Evolutionary conservation across 2,888 invertebrate genomes (phyloP), one percentile per base, ranked within the genome.

Genomic region (Hypena proboscidalis): DNA sequence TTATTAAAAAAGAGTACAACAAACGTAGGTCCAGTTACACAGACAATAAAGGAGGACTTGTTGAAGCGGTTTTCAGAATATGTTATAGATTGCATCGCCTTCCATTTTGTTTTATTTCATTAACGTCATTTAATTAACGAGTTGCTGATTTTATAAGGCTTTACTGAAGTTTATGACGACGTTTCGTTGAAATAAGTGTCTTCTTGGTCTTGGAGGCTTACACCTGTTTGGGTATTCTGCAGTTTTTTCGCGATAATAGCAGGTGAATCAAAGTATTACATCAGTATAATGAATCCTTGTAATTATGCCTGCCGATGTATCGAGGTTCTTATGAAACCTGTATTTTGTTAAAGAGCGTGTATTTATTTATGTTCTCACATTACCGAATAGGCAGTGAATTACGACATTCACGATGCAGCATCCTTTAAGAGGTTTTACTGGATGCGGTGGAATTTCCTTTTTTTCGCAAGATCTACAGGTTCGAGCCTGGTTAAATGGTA

Each of bases 71-170:
- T 40, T 40, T 32, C 30, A 50, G 34, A 51, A 51, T 44, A 41
- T 27, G 45, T 35, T 46, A 45, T 40, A 39, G 49, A 50, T 60
- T 43, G 42, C 41, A 53, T 42, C 40, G 11, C 34, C 25, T n/a
- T 35, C 7, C 11, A 51, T 54, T 57, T 60, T 52, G 44, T 49
- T 53, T 56, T 44, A 40, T 53, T 53, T 39, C 9, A 38, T 46
- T 36, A 52, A 43, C 13, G 13, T 35, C 40, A 40, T 43, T 58
- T 44, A 56, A 52, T 55, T 61, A 52, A 51, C 22, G 35, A 14
- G n/a, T 36, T 45, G 32, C 27, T 51, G 38, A 41, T 43, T 45
- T 42, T 37, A 40, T 49, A 44, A 46, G 19, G 35, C 11, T 31
- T 31, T 36, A 11, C 30, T 45, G 33, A 42, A 30, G 44, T 50